phyloP scores from a whole-genome alignment of 2,113 vertebrate genomes.

The Oreochromis aureus region DNA sequence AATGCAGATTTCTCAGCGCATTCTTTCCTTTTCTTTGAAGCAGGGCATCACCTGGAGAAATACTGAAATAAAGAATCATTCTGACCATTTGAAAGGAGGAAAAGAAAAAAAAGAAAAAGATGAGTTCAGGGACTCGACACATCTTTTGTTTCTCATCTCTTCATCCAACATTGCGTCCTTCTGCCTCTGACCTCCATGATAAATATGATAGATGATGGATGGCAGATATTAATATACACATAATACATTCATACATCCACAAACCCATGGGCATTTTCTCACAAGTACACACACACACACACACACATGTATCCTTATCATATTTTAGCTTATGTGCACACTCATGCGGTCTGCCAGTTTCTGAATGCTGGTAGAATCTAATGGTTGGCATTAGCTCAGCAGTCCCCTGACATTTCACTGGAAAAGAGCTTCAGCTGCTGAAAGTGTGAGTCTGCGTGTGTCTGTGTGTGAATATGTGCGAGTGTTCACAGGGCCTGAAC shows the following conservation, averaged over 20 bases:
- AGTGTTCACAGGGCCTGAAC: not conserved
- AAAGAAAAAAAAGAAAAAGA: not conserved
- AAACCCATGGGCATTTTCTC: not conserved
- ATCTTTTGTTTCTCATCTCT: not conserved
- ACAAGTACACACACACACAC: not conserved
- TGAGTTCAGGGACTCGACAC: not conserved
- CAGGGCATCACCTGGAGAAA: not conserved
- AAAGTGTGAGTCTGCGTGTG: not conserved
- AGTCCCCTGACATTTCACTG: conserved; percentile 57
- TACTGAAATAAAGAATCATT: not conserved
- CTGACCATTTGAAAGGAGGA: not conserved
- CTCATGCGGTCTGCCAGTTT: conserved; percentile 1
- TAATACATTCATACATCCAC: not conserved
- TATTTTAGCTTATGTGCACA: not conserved
- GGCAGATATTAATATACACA: not conserved
- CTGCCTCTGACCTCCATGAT: not conserved
- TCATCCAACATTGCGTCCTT: not conserved
- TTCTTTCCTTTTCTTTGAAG: not conserved
- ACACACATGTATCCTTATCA: not conserved
- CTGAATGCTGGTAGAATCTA: conserved; percentile 30
- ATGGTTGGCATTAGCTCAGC: conserved; percentile 54
- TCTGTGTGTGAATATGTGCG: not conserved
- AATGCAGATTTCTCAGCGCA: not conserved
- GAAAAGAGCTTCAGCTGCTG: conserved; percentile 32
- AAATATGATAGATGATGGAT: conserved; percentile 4